Evolutionary conservation across 2,797 vertebrate genomes (phyloP).

Genomic region (Darevskia nairensis): DNA sequence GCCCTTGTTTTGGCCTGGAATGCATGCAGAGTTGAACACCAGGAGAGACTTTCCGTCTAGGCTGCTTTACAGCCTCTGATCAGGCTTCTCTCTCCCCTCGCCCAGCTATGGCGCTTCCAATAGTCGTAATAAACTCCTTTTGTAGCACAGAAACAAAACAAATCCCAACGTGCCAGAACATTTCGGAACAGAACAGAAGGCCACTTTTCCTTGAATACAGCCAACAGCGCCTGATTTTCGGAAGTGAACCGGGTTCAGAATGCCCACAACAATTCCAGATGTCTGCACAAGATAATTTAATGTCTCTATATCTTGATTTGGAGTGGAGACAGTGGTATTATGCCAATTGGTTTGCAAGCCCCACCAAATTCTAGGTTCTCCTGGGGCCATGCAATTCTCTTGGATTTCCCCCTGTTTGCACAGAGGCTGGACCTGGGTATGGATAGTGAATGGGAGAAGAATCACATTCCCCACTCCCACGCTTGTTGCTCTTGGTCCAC

Average conservation of each 20-base stretch:
- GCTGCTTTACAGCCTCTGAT: neutral
- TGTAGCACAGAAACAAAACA: neutral
- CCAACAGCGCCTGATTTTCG: neutral
- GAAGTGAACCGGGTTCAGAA: neutral
- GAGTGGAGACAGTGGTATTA: neutral
- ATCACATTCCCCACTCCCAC: neutral
- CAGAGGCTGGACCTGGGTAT: neutral
- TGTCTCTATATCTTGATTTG: neutral
- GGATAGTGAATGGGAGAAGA: neutral
- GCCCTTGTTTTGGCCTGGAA: neutral
- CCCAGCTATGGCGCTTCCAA: neutral
- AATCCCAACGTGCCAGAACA: too few relatives aligned
- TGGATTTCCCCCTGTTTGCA: neutral
- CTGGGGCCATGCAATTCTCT: too few relatives aligned
- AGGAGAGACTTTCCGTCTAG: neutral
- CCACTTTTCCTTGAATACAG: neutral
- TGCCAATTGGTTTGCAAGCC: neutral
- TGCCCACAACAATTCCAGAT: neutral
- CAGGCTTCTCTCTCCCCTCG: fast-evolving
- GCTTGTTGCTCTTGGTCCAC: neutral
- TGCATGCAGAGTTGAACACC: neutral
- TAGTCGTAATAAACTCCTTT: neutral
- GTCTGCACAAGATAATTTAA: neutral
- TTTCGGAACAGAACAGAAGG: neutral
- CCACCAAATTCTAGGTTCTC: neutral